Conservation (phyloP, 2,113 vertebrate genomes). For the Ranitomeya imitator region DNA sequence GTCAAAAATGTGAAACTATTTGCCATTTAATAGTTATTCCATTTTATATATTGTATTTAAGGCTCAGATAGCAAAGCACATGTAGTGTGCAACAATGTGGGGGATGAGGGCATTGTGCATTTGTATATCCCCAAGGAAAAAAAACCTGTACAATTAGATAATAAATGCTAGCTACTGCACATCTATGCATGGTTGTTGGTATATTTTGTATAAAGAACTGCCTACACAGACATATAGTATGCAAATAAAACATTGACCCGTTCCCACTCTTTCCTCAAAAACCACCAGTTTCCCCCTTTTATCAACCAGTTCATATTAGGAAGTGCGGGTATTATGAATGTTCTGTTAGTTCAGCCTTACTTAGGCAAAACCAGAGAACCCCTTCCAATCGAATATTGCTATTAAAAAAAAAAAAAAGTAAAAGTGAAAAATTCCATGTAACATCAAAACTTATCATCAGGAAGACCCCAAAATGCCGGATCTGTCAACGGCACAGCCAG, state of each 20-base stretch:
- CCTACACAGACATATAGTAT: not conserved
- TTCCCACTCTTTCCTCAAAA: not conserved
- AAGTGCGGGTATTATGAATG: not conserved
- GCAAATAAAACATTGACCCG: not conserved
- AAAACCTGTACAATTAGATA: not conserved
- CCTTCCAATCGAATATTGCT: not conserved
- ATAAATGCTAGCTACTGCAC: not conserved
- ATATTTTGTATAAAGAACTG: not conserved
- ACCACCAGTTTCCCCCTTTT: not conserved
- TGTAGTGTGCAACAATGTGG: not conserved
- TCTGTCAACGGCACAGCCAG: slow-evolving; percentile 17
- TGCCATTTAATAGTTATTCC: not conserved
- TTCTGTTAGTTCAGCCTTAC: too few relatives aligned
- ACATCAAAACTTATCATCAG: not conserved
- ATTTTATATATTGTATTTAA: not conserved
- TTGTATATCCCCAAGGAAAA: not conserved
- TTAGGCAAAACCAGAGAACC: not conserved
- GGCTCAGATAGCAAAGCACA: not conserved
- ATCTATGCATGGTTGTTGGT: not conserved
- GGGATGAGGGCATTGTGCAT: not conserved
- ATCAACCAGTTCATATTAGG: not conserved
- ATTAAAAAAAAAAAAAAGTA: not conserved
- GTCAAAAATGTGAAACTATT: not conserved
- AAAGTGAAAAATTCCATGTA: not conserved
- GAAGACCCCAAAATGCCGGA: slow-evolving; percentile 8